Base-by-base conservation (phyloP, 2,113 vertebrate species). In the Macrotis lagotis region DNA sequence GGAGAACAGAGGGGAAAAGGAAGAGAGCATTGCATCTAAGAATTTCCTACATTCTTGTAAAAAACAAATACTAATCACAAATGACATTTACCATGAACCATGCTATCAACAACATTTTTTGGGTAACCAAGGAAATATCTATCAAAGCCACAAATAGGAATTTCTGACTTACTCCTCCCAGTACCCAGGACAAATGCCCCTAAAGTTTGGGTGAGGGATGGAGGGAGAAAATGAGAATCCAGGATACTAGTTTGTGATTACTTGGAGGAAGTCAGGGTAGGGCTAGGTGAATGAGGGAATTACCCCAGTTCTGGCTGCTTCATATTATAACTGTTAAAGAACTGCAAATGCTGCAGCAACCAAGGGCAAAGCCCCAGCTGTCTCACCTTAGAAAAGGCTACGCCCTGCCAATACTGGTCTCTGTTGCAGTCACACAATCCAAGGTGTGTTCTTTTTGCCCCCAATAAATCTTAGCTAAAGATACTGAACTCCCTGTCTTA, bases 11-110 rank as follows among this genome's bases (percentile, higher is more conserved):
- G 19, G n/a, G 19, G 19, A 83, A 16, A 6, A 8, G 10, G 22
- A 6, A 96, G 89, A 83, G 66, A 37, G 93, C 93, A 53, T 37
- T 92, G 90, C 48, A 59, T 59, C 44, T 91, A 9, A 0, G 95
- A 90, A 91, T 92, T 94, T 96, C 49, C 91, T 95, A 48, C 25
- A 83, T 93, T 93, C 11, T 92, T 50, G 25, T 50, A 74, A 91
- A 59, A 91, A 28, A 24, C 88, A 96, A 93, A 83, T 24, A 51
- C 5, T 3, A 94, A 96, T 92, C 22, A 26, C 92, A 95, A 97
- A 96, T 89, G 59, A 44, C 12, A 91, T 94, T 95, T 91, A 51
- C 92, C 8, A 94, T 10, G 51, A 92, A 94, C 22, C 24, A 95
- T 83, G 5, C n/a, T 83, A 83, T 44, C 66, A 83, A 22, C 44